Base-by-base conservation (phyloP, 2,797 vertebrate species). In the Enteromius fasciolatus region DNA sequence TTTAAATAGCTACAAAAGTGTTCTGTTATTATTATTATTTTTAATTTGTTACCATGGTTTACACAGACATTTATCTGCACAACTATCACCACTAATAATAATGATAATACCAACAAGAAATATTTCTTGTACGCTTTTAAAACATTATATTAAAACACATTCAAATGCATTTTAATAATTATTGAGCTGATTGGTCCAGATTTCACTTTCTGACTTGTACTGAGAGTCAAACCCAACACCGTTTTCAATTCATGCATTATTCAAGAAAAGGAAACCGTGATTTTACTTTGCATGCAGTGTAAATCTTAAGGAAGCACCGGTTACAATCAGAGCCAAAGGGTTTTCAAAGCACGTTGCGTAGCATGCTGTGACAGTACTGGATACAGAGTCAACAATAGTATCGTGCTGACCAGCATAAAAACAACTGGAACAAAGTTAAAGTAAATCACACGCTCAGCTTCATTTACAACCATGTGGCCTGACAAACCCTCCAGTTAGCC, bases 181-280 rank as follows among this genome's bases (percentile, higher is more conserved):
- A 70, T 2, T 31, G 15, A 72, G 44, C 44, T 18, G 6, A 46
- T 25, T 17, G 15, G 20, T 4, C 20, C 8, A 36, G 3, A 66
- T 66, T 52, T 78, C 3, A 15, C 46, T 68, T 33, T 41, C 33
- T 41, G 48, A 79, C 64, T 50, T 14, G 5, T 6, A 12, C n/a
- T 9, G 50, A 14, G 3, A 41, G 77, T 52, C 1, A 57, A 69
- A 57, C 63, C 46, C 64, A 54, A 61, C 18, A 46, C 18, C 15
- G 20, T 54, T 80, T 80, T 61, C 77, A 79, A 28, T 50, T 79
- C 25, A 72, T 80, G 67, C 50, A 70, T 61, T 61, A 72, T 80
- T 72, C 18, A 80, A 41, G 17, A 20, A 41, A 72, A 80, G 50
- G 18, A 80, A 72, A 61, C 52, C 17, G 78, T 36, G 31, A 80